Base-by-base conservation (phyloP, 2,888 invertebrate species). In the Euproctis similis region DNA sequence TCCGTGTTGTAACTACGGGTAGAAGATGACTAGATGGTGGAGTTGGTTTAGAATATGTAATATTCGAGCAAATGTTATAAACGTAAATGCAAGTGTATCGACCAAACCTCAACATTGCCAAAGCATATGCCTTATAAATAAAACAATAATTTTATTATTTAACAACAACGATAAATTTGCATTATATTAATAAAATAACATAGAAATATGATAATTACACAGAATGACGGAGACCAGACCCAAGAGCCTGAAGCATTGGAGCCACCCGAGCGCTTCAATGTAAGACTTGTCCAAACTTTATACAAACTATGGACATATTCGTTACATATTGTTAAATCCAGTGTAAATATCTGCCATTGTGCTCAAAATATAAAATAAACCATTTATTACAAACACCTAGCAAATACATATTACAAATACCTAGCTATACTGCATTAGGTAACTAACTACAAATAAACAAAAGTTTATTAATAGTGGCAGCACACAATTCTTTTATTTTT, bases 141-240 rank as follows among this genome's bases (percentile, higher is more conserved):
- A n/a, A n/a, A n/a, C n/a, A n/a, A n/a, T n/a, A n/a, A n/a, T n/a
- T n/a, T n/a, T n/a, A n/a, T n/a, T n/a, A n/a, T n/a, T n/a, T n/a
- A n/a, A n/a, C n/a, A n/a, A n/a, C n/a, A n/a, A n/a, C n/a, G n/a
- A n/a, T n/a, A n/a, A n/a, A n/a, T n/a, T n/a, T n/a, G n/a, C n/a
- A n/a, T n/a, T n/a, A n/a, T n/a, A n/a, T n/a, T n/a, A n/a, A n/a
- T 19, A 19, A 8, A 8, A 34, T 26, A 24, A 24, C 12, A 8
- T 24, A 11, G 13, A 19, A 21, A 23, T 18, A 14, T 14, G 9
- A 7, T 13, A 24, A 24, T 24, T 14, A 59, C 43, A 62, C 73
- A 80, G 77, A 80, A 80, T 28, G 77, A 76, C 42, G 71, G 48
- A 30, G 74, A 78, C 28, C 37, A 64, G 26, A 47, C 69, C 33